Evolutionary conservation across 2,888 invertebrate species (phyloP), one percentile per base, ranked within the genome.

Genomic region (Tipula lateralis): DNA sequence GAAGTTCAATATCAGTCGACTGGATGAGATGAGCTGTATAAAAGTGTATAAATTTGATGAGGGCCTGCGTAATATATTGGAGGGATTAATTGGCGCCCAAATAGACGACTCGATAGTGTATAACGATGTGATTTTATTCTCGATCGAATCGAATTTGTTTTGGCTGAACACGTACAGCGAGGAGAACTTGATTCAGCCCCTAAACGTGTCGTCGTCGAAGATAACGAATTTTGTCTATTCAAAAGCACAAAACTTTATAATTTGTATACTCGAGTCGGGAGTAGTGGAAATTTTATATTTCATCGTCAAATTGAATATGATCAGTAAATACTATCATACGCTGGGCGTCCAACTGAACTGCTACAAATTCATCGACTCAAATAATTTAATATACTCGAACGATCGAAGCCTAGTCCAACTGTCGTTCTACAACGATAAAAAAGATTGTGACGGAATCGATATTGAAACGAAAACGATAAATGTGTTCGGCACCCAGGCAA

Each of bases 311-410:
- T 34, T 34, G 9, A 83, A 9, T 12, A 34, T 83, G 34, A 83
- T 83, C 12, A 16, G 36, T 24, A 83, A 83, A 34, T 34, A 30
- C 36, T 30, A 34, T 83, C 34, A 34, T 13, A 12, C 34, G 0
- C 19, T 83, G 19, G 83, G 34, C 1, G 12, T 19, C 0, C 30
- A 83, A 7, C 16, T 36, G 12, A 1, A 13, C 2, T 83, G 83
- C 12, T 36, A 19, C 24, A 34, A 83, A 34, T 83, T 83, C 9
- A 36, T 36, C 24, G 34, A 13, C 6, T 9, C 30, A 6, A 83
- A 83, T 36, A 83, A 13, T 34, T 83, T 83, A 34, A 19, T 83
- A 4, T 83, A 83, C 34, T 83, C 83, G 24, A 83, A 83, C 19
- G 83, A 19, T 83, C 34, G 16, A 2, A 19, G 9, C 12, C 19